A percentile compares a stretch with the other conserved stretches of the same genome.
These are phyloP conservation scores for Pomatostomus ruficeps DNA, from an alignment of 2,113 vertebrate genomes.

Conservation along the genomic window DNA sequence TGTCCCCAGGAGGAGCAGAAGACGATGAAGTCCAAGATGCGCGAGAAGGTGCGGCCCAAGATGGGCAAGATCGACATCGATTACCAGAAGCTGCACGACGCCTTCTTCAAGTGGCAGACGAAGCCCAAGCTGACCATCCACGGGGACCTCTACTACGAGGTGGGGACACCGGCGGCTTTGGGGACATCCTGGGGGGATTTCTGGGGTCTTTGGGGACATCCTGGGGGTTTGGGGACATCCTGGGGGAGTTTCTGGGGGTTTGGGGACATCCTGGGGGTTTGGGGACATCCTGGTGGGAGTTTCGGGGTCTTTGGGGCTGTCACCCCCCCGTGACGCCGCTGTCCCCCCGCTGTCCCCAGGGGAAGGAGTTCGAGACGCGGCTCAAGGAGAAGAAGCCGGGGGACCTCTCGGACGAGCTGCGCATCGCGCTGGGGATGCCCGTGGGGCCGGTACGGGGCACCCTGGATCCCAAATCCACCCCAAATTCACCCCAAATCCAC, in stretches of 20 bases:
- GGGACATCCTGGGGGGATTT: no score
- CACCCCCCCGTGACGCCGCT: no score
- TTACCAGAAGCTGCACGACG: constrained; percentile 94
- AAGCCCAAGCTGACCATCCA: constrained; percentile 94
- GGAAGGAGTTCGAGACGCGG: constrained; percentile 91
- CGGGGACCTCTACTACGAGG: constrained; percentile 93
- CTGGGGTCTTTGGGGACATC: no score
- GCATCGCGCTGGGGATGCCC: constrained; percentile 76
- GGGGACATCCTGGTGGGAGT: background rate
- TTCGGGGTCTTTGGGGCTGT: background rate
- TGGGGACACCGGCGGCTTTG: constrained; percentile 18
- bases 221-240: background rate
- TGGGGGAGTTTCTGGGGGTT: no score
- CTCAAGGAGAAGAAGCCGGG: constrained; percentile 95
- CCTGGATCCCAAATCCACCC: no score
- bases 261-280: background rate
- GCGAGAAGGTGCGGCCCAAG: constrained; percentile 93
- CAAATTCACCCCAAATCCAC: no score
- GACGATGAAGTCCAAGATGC: constrained; percentile 95
- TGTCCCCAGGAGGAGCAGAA: constrained; percentile 86
- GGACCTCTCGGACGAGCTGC: constrained; percentile 87
- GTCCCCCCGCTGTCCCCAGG: constrained; percentile 54
- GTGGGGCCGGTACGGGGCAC: background rate
- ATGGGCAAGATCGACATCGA: constrained; percentile 97
- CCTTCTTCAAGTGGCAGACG: constrained; percentile 97